These are phyloP conservation scores for Villa cingulata DNA, from an alignment of 2,888 invertebrate species.

Conservation along the genomic window DNA sequence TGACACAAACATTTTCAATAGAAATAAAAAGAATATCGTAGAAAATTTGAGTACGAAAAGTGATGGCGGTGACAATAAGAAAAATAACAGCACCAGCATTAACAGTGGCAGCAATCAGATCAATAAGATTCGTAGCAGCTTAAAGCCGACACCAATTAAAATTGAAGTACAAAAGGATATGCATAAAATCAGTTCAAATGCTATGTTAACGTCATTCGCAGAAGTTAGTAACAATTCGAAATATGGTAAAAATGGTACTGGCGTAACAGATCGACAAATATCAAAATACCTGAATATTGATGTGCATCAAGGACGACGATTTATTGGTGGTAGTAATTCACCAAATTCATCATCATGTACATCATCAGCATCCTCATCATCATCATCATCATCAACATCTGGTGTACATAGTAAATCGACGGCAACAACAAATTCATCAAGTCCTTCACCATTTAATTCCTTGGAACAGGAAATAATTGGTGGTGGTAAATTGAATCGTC, in stretches of 20 bases:
- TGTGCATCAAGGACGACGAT: slow-evolving; percentile 4
- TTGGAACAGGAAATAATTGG: slow-evolving; percentile 16
- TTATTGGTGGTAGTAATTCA: background rate
- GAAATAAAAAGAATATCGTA: slow-evolving; percentile 11
- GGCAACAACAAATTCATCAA: background rate
- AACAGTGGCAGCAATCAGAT: background rate
- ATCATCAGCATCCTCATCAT: background rate
- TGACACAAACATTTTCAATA: slow-evolving; percentile 14
- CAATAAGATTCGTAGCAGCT: slow-evolving; percentile 1
- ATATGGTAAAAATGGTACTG: background rate
- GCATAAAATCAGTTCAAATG: slow-evolving; percentile 8
- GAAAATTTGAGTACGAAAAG: background rate
- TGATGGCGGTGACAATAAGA: background rate
- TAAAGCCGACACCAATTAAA: slow-evolving; percentile 4
- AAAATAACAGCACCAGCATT: background rate
- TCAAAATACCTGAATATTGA: slow-evolving; percentile 15
- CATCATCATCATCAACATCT: background rate
- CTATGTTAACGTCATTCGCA: slow-evolving; percentile 13
- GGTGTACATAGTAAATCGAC: background rate
- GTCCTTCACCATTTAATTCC: slow-evolving; percentile 14
- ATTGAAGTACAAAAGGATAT: slow-evolving; percentile 9
- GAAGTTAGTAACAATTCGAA: slow-evolving; percentile 10
- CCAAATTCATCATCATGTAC: background rate
- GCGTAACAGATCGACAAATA: slow-evolving; percentile 1
- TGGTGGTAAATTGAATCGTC: slow-evolving; percentile 10